These are phyloP conservation scores for Chesias legatella DNA, from an alignment of 2,888 invertebrate genomes.

Conservation along the genomic window DNA sequence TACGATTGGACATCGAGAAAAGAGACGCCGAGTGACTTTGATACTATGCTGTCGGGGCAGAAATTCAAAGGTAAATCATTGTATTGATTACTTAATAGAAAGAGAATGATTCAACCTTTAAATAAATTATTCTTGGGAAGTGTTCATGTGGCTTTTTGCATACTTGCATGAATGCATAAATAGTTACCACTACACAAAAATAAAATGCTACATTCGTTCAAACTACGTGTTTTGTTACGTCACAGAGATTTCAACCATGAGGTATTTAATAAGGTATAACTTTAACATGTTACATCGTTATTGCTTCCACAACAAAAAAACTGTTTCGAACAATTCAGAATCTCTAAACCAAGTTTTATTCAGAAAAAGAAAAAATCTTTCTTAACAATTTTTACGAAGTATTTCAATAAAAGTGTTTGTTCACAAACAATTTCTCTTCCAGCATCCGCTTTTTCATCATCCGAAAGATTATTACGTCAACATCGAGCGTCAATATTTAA, in stretches of 20 bases:
- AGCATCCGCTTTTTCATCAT: constrained; percentile 36
- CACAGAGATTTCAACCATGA: too few relatives aligned
- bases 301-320: too few relatives aligned
- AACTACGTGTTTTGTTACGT: too few relatives aligned
- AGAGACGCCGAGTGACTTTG: constrained; percentile 74
- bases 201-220: too few relatives aligned
- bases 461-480: constrained; percentile 37
- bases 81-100: too few relatives aligned
- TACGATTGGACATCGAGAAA: constrained; percentile 78
- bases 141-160: too few relatives aligned
- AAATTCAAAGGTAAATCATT: constrained; percentile 67
- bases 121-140: too few relatives aligned
- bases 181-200: too few relatives aligned
- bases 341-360: constrained; percentile 11
- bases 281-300: too few relatives aligned
- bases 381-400: constrained; percentile 22
- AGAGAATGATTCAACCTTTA: too few relatives aligned
- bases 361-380: constrained; percentile 16
- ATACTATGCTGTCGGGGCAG: constrained; percentile 60
- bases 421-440: constrained; percentile 36
- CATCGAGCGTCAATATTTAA: constrained; percentile 43
- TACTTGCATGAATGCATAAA: too few relatives aligned
- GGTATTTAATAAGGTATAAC: too few relatives aligned
- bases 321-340: neutral
- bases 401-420: constrained; percentile 31